phyloP scores from a whole-genome alignment of 1,140 invertebrate genomes.

The Drosophila sucinea region DNA sequence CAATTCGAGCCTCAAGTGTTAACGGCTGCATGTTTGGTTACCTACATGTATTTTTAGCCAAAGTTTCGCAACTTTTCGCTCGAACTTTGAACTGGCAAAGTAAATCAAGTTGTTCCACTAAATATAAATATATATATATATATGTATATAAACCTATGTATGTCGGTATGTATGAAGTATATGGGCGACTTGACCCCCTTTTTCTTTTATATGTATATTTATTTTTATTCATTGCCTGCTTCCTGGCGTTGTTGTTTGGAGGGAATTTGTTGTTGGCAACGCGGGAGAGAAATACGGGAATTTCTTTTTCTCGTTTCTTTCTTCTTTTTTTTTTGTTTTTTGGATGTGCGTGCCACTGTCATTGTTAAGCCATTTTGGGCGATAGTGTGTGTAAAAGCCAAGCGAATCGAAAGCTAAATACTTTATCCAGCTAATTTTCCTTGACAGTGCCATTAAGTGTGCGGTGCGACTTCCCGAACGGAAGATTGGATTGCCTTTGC shows the following conservation, averaged over 20 bases:
- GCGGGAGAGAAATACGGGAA: conserved; percentile 51
- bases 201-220: conserved; percentile 30
- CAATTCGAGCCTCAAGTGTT: conserved; percentile 79
- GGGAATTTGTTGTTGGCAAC: conserved; percentile 76
- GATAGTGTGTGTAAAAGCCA: conserved; percentile 17
- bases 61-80: conserved; percentile 76
- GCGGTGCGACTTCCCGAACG: background rate
- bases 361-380: conserved; percentile 28
- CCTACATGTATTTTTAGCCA: conserved; percentile 65
- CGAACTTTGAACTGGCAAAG: conserved; percentile 67
- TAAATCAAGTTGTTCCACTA: conserved; percentile 55
- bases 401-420: conserved; percentile 61
- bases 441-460: conserved; percentile 65
- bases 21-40: conserved; percentile 64
- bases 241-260: conserved; percentile 8
- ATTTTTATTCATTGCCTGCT: conserved; percentile 9
- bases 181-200: conserved; percentile 68
- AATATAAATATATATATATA: background rate
- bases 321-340: background rate
- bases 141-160: background rate
- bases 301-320: background rate
- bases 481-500: background rate
- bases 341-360: conserved; percentile 24
- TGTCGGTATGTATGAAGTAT: background rate
- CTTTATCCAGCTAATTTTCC: conserved; percentile 71